These are phyloP conservation scores for Rhogogaster chlorosoma DNA, from an alignment of 2,888 invertebrate species.

Conservation along the genomic window DNA sequence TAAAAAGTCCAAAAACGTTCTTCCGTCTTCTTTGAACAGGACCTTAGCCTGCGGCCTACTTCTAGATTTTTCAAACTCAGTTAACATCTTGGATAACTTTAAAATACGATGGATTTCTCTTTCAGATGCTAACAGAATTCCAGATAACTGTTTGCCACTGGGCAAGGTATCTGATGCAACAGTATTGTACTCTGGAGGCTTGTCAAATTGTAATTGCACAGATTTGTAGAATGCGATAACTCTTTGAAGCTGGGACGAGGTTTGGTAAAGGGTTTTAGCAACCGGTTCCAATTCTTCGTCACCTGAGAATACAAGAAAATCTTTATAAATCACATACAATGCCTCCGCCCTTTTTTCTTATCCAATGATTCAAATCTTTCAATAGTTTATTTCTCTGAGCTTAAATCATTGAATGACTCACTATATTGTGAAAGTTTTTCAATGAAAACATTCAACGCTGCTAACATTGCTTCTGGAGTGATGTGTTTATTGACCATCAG, in stretches of 20 bases:
- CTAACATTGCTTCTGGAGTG: conserved; percentile 82
- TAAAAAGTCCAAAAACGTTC: conserved; percentile 72
- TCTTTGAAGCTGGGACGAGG: conserved; percentile 66
- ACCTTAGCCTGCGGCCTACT: conserved; percentile 67
- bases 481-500: conserved; percentile 84
- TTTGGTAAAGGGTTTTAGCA: conserved; percentile 66
- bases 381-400: neutral
- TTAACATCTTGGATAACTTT: conserved; percentile 70
- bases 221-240: conserved; percentile 71
- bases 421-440: conserved; percentile 71
- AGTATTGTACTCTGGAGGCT: conserved; percentile 69
- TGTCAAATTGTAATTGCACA: conserved; percentile 66
- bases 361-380: neutral
- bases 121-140: conserved; percentile 71
- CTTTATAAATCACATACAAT: neutral
- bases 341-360: neutral
- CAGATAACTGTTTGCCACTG: conserved; percentile 64
- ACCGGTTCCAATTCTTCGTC: conserved; percentile 66
- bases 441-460: conserved; percentile 78
- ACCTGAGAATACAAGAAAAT: conserved; percentile 58
- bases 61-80: conserved; percentile 62
- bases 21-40: conserved; percentile 72
- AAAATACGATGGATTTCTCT: conserved; percentile 75
- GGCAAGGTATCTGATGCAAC: conserved; percentile 64
- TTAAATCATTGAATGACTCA: conserved; percentile 52